A percentile compares a stretch with the other conserved stretches of the same genome.
Conservation (phyloP, 2,113 vertebrate species). For the Speoplatyrhinus poulsoni region DNA sequence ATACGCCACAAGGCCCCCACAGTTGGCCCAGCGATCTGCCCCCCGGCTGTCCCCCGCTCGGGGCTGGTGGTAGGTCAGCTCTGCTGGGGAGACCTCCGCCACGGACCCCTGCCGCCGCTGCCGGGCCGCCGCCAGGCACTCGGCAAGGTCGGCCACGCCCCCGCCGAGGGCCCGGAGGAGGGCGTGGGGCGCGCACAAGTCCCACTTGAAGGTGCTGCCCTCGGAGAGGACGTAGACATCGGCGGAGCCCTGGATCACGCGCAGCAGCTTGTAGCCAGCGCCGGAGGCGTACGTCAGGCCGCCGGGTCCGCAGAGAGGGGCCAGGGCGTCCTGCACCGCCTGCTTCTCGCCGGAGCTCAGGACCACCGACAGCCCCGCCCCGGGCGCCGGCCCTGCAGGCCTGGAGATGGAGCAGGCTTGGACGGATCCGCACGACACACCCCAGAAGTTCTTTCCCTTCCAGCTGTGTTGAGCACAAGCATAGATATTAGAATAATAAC, state of each 20-base stretch:
- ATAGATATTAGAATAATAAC: too few species aligned
- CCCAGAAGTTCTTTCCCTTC: slow-evolving; percentile 80
- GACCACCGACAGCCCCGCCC: slow-evolving; percentile 60
- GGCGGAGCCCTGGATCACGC: slow-evolving; percentile 75
- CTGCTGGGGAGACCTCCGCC: slow-evolving; percentile 15
- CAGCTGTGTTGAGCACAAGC: slow-evolving; percentile 65
- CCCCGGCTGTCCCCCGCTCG: slow-evolving; percentile 41
- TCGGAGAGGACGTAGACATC: slow-evolving; percentile 79
- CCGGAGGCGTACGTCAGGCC: slow-evolving; percentile 74
- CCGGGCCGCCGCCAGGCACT: slow-evolving; percentile 45
- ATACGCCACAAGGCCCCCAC: slow-evolving; percentile 76
- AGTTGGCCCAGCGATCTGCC: slow-evolving; percentile 77
- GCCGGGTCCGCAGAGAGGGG: slow-evolving; percentile 54
- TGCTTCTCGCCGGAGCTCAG: slow-evolving; percentile 78
- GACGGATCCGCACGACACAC: slow-evolving; percentile 61
- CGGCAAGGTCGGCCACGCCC: slow-evolving; percentile 65
- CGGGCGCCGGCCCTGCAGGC: slow-evolving; percentile 11
- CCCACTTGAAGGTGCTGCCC: slow-evolving; percentile 81
- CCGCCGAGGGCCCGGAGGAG: slow-evolving; percentile 79
- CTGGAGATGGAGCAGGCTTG: slow-evolving; percentile 62
- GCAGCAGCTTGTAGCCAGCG: slow-evolving; percentile 81
- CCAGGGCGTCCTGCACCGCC: slow-evolving; percentile 64
- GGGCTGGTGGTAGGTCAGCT: slow-evolving; percentile 76
- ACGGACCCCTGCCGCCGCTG: neutral
- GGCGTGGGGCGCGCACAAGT: slow-evolving; percentile 79